Percentiles rank a stretch among this genome's conserved stretches.
Conservation (phyloP, 1,140 invertebrate genomes). For the Phenacoccus solenopsis region DNA sequence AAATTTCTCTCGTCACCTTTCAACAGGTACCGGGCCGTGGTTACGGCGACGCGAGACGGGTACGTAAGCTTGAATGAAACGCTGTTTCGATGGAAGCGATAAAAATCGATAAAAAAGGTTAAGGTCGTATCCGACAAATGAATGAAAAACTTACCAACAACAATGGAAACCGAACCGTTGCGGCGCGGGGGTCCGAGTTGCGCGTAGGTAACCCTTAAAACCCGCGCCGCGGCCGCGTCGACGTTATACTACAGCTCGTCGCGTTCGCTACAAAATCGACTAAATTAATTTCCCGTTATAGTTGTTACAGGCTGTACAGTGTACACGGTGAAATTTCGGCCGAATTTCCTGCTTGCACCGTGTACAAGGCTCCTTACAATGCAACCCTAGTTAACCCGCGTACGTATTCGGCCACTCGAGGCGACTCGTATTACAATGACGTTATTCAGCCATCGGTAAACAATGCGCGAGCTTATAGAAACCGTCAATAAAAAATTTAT, state of each 20-base stretch:
- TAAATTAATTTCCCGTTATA: too few relatives aligned
- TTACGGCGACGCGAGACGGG: neutral
- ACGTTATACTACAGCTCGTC: neutral
- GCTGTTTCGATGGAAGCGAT: neutral
- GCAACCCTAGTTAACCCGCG: too few relatives aligned
- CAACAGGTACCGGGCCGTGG: neutral
- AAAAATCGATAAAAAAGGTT: conserved; percentile 18
- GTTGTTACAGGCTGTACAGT: too few relatives aligned
- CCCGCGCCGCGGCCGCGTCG: neutral
- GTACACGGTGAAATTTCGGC: too few relatives aligned
- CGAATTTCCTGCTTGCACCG: too few relatives aligned
- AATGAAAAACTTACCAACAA: neutral
- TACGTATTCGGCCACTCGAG: too few relatives aligned
- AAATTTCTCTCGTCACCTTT: neutral
- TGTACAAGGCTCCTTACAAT: too few relatives aligned
- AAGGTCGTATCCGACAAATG: conserved; percentile 9
- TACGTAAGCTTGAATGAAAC: neutral
- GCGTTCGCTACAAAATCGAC: too few relatives aligned
- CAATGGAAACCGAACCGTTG: neutral
- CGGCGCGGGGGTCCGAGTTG: neutral
- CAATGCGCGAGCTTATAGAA: neutral
- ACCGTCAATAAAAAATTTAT: neutral
- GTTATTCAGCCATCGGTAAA: neutral
- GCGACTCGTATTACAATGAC: neutral
- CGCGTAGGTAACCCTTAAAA: neutral